These are phyloP conservation scores for Graptemys geographica DNA, from an alignment of 2,797 vertebrate species.

Conservation along the genomic window DNA sequence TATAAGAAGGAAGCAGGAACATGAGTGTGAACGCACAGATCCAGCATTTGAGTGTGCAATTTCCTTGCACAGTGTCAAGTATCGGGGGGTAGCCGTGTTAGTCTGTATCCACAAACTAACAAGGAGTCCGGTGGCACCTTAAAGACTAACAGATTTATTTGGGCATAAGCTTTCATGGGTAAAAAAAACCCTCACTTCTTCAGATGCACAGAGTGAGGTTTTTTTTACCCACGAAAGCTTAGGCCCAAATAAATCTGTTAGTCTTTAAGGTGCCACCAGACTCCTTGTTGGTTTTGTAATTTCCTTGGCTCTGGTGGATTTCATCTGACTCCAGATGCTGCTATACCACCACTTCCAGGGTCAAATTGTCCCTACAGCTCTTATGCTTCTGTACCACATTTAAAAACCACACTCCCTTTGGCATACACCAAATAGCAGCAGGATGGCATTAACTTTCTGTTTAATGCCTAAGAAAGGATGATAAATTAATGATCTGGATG, in stretches of 20 bases:
- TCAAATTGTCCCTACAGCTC: neutral
- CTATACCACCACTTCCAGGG: neutral
- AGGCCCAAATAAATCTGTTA: too few relatives aligned
- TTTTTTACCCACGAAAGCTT: too few relatives aligned
- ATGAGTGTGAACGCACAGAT: neutral
- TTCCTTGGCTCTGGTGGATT: fast-evolving
- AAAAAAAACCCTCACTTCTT: too few relatives aligned
- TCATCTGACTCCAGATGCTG: fast-evolving
- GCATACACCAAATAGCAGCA: neutral
- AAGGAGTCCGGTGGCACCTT: too few relatives aligned
- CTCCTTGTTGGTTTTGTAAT: neutral
- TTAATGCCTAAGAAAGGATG: neutral
- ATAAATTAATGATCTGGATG: too few relatives aligned
- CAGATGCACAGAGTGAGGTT: too few relatives aligned
- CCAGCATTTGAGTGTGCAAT: fast-evolving
- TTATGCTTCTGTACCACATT: neutral
- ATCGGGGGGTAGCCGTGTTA: too few relatives aligned
- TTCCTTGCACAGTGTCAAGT: fast-evolving
- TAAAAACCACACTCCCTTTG: fast-evolving
- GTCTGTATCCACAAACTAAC: too few relatives aligned
- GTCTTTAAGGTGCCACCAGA: too few relatives aligned
- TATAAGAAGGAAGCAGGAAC: neutral
- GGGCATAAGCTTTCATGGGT: too few relatives aligned
- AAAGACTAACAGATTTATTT: too few relatives aligned
- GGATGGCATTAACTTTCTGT: neutral